phyloP scores from a whole-genome alignment of 2,797 vertebrate genomes.

The Darevskia mixta region DNA sequence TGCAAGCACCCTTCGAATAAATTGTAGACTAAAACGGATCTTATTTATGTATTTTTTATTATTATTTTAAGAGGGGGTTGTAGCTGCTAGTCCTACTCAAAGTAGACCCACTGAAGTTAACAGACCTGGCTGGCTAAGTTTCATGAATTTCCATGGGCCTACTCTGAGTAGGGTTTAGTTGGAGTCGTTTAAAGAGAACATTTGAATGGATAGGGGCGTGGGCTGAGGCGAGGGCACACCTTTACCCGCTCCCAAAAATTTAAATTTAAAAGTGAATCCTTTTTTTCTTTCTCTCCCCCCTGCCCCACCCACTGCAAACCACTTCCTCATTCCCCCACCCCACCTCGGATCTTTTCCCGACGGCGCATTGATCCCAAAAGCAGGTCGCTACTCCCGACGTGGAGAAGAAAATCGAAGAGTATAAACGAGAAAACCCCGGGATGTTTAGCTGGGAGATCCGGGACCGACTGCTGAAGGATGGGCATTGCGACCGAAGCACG shows the following conservation, averaged over 20 bases:
- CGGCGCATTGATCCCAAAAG: constrained; percentile 82
- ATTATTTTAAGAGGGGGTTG: too few relatives aligned
- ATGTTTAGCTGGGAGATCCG: constrained; percentile 99
- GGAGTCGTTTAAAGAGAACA: not conserved
- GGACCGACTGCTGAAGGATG: constrained; percentile 96
- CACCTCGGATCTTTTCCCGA: constrained; percentile 49
- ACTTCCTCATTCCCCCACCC: constrained; percentile 20
- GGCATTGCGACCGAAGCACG: constrained; percentile 95
- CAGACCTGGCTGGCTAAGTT: too few relatives aligned
- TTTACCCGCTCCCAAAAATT: not conserved
- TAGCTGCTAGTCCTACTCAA: too few relatives aligned
- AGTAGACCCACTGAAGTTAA: too few relatives aligned
- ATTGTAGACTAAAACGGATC: too few relatives aligned
- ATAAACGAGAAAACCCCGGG: constrained; percentile 95
- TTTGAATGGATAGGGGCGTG: not conserved
- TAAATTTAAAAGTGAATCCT: constrained; percentile 77
- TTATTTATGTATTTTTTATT: too few relatives aligned
- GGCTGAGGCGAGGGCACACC: accelerated
- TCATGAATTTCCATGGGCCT: too few relatives aligned
- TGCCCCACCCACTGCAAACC: constrained; percentile 48
- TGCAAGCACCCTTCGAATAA: too few relatives aligned
- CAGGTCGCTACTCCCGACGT: constrained; percentile 98
- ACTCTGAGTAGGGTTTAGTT: not conserved
- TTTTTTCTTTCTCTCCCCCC: not conserved
- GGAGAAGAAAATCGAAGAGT: constrained; percentile 97